A percentile compares a stretch with the other conserved stretches of the same genome.
phyloP scores from a whole-genome alignment of 2,797 vertebrate genomes.

The Anniella stebbinsi region DNA sequence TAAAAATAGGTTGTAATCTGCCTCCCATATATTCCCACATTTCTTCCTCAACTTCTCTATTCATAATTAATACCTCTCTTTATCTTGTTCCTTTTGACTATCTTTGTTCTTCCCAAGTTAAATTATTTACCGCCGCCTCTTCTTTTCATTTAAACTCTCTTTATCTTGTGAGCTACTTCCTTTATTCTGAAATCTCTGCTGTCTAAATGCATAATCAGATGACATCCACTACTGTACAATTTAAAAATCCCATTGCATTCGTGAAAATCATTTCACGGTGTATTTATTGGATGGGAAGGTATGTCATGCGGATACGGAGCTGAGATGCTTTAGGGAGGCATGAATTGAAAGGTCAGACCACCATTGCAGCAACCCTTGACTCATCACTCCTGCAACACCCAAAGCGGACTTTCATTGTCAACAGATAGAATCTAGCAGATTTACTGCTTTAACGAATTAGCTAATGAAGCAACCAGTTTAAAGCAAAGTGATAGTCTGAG shows the following conservation, averaged over 20 bases:
- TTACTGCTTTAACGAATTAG: slow-evolving; percentile 19
- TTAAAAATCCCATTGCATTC: slow-evolving; percentile 47
- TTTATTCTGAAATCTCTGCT: slow-evolving; percentile 71
- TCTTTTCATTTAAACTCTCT: slow-evolving; percentile 68
- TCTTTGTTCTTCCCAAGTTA: slow-evolving; percentile 72
- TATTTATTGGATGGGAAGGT: slow-evolving; percentile 41
- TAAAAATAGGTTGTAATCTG: slow-evolving; percentile 72
- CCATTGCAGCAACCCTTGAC: fast-evolving
- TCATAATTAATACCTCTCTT: slow-evolving; percentile 77
- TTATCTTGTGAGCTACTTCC: slow-evolving; percentile 71
- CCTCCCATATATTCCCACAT: slow-evolving; percentile 73
- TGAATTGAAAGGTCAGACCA: slow-evolving; percentile 35
- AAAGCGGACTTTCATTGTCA: neutral
- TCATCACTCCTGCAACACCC: neutral
- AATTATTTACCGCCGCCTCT: slow-evolving; percentile 73
- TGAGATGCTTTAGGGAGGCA: slow-evolving; percentile 14
- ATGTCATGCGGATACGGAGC: slow-evolving; percentile 17
- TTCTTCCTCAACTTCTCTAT: slow-evolving; percentile 71
- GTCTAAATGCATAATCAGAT: slow-evolving; percentile 66
- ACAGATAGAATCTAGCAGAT: neutral
- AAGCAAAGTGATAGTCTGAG: neutral
- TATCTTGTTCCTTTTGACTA: slow-evolving; percentile 71
- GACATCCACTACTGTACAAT: slow-evolving; percentile 33
- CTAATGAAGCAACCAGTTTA: neutral
- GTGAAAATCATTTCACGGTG: slow-evolving; percentile 46